These are phyloP conservation scores for Microplitis manilae DNA, from an alignment of 2,888 invertebrate genomes.

Conservation along the genomic window DNA sequence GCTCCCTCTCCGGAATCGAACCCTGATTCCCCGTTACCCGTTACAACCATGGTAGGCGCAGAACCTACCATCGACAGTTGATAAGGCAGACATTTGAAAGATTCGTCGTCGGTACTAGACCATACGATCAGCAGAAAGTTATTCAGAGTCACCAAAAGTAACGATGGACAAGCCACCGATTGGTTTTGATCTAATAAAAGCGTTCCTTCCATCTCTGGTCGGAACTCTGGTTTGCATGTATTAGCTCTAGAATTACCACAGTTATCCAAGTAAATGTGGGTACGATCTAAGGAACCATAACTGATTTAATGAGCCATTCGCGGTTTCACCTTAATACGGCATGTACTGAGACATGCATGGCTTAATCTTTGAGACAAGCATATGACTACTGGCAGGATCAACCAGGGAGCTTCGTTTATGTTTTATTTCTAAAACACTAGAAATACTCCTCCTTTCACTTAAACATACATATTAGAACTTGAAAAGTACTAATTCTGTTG, in stretches of 20 bases:
- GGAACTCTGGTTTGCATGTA: constrained; percentile 75
- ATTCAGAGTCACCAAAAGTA: too few relatives aligned
- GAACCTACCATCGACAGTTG: constrained; percentile 80
- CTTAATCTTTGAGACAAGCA: constrained; percentile 80
- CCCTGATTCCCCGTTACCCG: constrained; percentile 82
- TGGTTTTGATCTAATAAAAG: too few relatives aligned
- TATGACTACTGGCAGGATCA: constrained; percentile 76
- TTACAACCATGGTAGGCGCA: constrained; percentile 79
- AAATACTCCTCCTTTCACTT: too few relatives aligned
- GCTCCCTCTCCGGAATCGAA: constrained; percentile 69
- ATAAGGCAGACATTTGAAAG: constrained; percentile 81
- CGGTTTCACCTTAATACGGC: constrained; percentile 74
- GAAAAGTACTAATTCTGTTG: too few relatives aligned
- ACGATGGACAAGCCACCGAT: too few relatives aligned
- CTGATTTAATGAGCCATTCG: constrained; percentile 76
- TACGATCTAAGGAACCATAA: constrained; percentile 73
- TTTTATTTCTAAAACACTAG: too few relatives aligned
- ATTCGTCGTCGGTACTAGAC: constrained; percentile 74
- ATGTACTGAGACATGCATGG: constrained; percentile 79
- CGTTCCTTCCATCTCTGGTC: constrained; percentile 70
- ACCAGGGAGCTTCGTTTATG: constrained; percentile 60
- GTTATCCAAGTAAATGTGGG: constrained; percentile 73
- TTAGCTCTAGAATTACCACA: constrained; percentile 80
- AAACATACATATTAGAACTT: background rate
- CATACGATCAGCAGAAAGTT: constrained; percentile 56